A percentile compares a stretch with the other conserved stretches of the same genome.
phyloP scores from a whole-genome alignment of 2,888 invertebrate genomes.

The Atherix ibis region DNA sequence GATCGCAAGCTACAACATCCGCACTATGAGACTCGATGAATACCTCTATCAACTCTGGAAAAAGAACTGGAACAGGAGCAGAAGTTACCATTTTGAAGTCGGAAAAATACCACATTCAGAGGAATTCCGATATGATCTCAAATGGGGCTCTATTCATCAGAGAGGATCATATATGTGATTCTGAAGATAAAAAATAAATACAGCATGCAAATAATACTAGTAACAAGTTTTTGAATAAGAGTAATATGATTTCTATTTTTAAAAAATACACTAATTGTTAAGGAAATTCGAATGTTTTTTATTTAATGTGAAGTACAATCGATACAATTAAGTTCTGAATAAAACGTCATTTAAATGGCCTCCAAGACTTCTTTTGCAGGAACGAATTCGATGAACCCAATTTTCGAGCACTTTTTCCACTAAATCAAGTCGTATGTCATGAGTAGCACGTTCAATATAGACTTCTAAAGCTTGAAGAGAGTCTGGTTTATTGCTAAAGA shows the following conservation, averaged over 20 bases:
- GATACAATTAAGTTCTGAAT: not conserved
- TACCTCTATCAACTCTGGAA: too few relatives aligned
- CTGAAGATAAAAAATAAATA: too few relatives aligned
- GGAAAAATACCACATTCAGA: too few relatives aligned
- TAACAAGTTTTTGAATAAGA: not conserved
- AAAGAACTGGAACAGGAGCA: too few relatives aligned
- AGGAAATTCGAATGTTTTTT: not conserved
- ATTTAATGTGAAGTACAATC: not conserved
- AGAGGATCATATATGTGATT: too few relatives aligned
- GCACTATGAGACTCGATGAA: too few relatives aligned
- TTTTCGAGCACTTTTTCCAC: not conserved
- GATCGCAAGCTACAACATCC: too few relatives aligned
- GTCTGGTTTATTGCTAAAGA: not conserved
- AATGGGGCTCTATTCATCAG: too few relatives aligned
- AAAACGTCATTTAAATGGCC: not conserved
- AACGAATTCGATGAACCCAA: not conserved
- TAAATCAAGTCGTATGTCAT: not conserved
- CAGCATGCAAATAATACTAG: too few relatives aligned
- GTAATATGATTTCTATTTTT: not conserved
- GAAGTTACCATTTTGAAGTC: too few relatives aligned
- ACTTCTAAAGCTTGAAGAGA: not conserved
- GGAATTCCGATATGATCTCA: too few relatives aligned
- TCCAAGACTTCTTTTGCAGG: not conserved
- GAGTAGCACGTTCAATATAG: not conserved
- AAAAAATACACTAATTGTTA: not conserved